Conservation (phyloP, 2,888 invertebrate genomes). For the Pyrrhia umbra region DNA sequence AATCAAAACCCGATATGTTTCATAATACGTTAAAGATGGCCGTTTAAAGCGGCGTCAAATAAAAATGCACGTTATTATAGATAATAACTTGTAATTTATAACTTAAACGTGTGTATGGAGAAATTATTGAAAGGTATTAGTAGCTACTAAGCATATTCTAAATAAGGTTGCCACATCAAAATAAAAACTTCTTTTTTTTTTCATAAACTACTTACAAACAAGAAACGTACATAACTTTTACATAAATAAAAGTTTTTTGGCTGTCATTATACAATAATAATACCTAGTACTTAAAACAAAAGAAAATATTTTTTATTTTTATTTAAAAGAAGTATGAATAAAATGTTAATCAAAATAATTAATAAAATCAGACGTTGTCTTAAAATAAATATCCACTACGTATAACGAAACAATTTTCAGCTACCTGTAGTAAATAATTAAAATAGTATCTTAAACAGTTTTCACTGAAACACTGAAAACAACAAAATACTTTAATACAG, state of each 20-base stretch:
- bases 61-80: constrained; percentile 66
- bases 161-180: constrained; percentile 35
- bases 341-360: too few relatives aligned
- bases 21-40: constrained; percentile 58
- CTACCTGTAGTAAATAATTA: too few relatives aligned
- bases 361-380: too few relatives aligned
- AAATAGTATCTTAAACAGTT: background rate
- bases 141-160: background rate
- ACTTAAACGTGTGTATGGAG: constrained; percentile 63
- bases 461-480: background rate
- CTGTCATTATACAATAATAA: too few relatives aligned
- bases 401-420: too few relatives aligned
- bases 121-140: constrained; percentile 40
- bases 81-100: constrained; percentile 69
- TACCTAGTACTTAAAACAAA: too few relatives aligned
- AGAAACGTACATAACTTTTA: too few relatives aligned
- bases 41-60: constrained; percentile 59
- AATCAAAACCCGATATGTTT: constrained; percentile 60
- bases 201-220: too few relatives aligned
- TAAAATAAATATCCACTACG: too few relatives aligned
- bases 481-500: background rate
- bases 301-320: too few relatives aligned
- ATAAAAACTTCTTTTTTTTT: background rate
- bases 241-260: too few relatives aligned
- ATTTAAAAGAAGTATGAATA: too few relatives aligned